Base-by-base conservation (phyloP, 92 coral and sea anemone genomes). In the Phenganax subtilis region DNA sequence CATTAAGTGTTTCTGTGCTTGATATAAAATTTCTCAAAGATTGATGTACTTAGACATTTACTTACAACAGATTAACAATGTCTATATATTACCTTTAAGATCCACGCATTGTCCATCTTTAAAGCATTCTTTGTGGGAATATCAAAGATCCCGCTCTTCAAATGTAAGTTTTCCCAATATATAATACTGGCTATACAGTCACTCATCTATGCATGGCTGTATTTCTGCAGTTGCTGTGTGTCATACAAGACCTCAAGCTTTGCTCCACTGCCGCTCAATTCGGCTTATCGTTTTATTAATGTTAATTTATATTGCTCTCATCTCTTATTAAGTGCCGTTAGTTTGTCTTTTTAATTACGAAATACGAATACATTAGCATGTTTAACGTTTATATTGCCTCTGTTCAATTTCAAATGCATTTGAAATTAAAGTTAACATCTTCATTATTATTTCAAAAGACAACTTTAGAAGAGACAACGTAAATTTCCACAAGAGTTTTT, bases 261-360 rank as follows among this genome's bases (percentile, higher is more conserved):
- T 53, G 73, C 73, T 68, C 54, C 73, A 52, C 47, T 53, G 73
- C 73, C 25, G n/a, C 28, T 30, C 37, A 53, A 68, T 30, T 14
- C 73, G 16, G 73, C 73, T 68, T 68, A 68, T 68, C 73, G 73
- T 3, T 20, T 68, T 12, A 68, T 68, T 68, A 68, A 68, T 68
- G 73, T 68, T 68, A 68, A 68, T 68, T 68, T 68, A 68, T 68
- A 68, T 68, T 37, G 47, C 73, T 68, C 73, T 10, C 73, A 28
- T 30, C 47, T 37, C 47, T 68, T 68, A 30, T 68, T 17, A 68
- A 68, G 73, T 68, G 73, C 15, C 73, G 16, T 68, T 68, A 30
- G 54, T 53, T 68, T 37, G 73, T 53, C 16, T 66, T 30, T 66
- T 27, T 66, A 68, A 68, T 37, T 68, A 68, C 73, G 53, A 68